A percentile compares a stretch with the other conserved stretches of the same genome.
Conservation (phyloP, 2,797 vertebrate genomes). For the Merluccius polli region DNA sequence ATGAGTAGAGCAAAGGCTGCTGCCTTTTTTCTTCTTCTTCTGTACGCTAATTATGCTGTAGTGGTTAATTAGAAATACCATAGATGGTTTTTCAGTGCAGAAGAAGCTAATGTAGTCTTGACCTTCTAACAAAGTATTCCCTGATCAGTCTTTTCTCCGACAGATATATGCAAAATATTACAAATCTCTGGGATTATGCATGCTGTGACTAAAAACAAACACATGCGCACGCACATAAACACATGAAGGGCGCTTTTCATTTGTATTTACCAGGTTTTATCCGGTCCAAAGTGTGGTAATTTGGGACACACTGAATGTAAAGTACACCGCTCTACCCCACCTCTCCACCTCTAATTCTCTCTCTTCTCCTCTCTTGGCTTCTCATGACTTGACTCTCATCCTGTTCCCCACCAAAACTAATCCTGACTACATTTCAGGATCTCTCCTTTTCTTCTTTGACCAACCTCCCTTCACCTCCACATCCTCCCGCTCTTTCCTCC, state of each 20-base stretch:
- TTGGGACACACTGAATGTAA: not conserved
- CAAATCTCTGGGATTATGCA: conserved; percentile 33
- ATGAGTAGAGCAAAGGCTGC: conserved; percentile 52
- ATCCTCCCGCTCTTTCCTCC: conserved; percentile 8
- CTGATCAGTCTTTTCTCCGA: conserved; percentile 29
- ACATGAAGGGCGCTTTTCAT: not conserved
- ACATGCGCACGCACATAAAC: conserved; percentile 5
- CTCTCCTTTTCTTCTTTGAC: conserved; percentile 49
- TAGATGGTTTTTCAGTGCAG: conserved; percentile 39
- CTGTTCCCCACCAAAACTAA: conserved; percentile 63
- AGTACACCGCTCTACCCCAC: not conserved
- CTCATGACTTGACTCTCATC: conserved; percentile 24
- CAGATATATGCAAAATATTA: conserved; percentile 41
- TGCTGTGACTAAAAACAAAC: conserved; percentile 6
- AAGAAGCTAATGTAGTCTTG: conserved; percentile 55
- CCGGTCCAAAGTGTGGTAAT: not conserved
- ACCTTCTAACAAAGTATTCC: conserved; percentile 50
- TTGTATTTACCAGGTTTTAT: not conserved
- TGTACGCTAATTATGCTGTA: conserved; percentile 54
- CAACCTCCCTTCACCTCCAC: not conserved
- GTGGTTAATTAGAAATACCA: conserved; percentile 60
- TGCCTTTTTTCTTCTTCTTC: conserved; percentile 29
- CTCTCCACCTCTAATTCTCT: conserved; percentile 14
- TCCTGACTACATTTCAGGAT: conserved; percentile 70
- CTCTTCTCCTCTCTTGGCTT: conserved; percentile 24